phyloP scores from a whole-genome alignment of 35 echinoderm and acorn worm species.

The Lytechinus variegatus region DNA sequence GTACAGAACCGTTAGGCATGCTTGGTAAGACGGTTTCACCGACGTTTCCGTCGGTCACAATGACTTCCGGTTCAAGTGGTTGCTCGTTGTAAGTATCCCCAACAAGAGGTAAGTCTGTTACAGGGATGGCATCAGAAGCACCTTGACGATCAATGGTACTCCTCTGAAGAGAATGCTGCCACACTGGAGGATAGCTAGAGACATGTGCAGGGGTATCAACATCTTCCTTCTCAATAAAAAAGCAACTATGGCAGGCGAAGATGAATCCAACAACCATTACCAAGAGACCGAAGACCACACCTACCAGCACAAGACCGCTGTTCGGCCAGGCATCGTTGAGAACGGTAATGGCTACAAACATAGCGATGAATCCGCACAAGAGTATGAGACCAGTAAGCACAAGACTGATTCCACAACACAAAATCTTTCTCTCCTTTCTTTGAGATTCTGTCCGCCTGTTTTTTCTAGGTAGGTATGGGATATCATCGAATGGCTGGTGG shows the following conservation, averaged over 20 bases:
- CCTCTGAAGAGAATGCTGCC: not conserved
- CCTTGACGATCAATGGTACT: not conserved
- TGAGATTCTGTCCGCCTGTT: not conserved
- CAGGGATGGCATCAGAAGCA: not conserved
- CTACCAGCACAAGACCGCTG: not conserved
- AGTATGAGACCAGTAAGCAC: not conserved
- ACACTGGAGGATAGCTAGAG: not conserved
- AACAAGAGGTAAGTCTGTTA: not conserved
- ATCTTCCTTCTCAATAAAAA: not conserved
- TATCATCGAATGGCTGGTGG: not conserved
- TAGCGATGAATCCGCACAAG: not conserved
- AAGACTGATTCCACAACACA: not conserved
- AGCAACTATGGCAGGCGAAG: constrained; percentile 26
- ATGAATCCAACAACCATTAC: not conserved
- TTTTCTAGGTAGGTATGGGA: not conserved
- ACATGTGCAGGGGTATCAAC: not conserved
- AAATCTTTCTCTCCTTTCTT: not conserved
- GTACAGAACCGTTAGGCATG: not conserved
- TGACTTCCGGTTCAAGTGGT: not conserved
- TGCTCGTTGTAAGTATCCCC: not conserved
- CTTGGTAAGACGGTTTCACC: not conserved
- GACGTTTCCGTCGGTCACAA: not conserved
- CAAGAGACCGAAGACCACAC: not conserved
- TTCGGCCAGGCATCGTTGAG: constrained; percentile 10
- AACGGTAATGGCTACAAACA: not conserved